Base-by-base conservation (phyloP, 2,888 invertebrate genomes). In the Gari tellinella region DNA sequence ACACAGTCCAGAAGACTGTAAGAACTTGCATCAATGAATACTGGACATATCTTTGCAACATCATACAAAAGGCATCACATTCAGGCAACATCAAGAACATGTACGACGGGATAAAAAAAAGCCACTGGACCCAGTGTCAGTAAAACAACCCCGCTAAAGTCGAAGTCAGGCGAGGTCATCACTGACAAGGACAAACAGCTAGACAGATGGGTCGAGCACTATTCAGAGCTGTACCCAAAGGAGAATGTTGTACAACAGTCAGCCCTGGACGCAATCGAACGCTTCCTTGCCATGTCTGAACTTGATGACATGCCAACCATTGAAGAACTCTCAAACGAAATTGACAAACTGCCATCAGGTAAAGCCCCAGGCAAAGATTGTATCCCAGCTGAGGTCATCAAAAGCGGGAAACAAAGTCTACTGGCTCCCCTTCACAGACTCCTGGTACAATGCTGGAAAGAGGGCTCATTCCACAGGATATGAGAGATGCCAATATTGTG, bases 151-250 rank as follows among this genome's bases (percentile, higher is more conserved):
- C 55, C 46, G 0, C 14, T 62, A 0, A 62, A 62, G 14, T 43
- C 55, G 5, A 15, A 23, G 7, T 19, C 46, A n/a, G 55, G 64
- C 8, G 40, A 64, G 4, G 12, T 46, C 7, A 55, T 53, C 15
- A 15, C 45, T 8, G 49, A 46, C n/a, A 56, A 48, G 17, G 45
- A 21, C 8, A 57, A 21, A 43, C 23, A 57, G 19, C 17, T 57
- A 17, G 51, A 56, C 15, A 14, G 51, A 21, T 57, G 51, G 56
- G 57, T 65, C 4, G 57, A 65, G 25, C 65, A 65, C 57, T 57
- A 57, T 57, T 31, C 31, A 7, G 31, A 31, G 31, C 31, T 31
- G 31, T 31, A 26, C 25, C n/a, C 26, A 25, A 57, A 10, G n/a
- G 40, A n/a, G 14, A 49, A 37, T 17, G 12, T 25, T 2, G 41